These are phyloP conservation scores for Chlamydotis undulata DNA, from an alignment of 2,113 vertebrate genomes.

Conservation along the genomic window DNA sequence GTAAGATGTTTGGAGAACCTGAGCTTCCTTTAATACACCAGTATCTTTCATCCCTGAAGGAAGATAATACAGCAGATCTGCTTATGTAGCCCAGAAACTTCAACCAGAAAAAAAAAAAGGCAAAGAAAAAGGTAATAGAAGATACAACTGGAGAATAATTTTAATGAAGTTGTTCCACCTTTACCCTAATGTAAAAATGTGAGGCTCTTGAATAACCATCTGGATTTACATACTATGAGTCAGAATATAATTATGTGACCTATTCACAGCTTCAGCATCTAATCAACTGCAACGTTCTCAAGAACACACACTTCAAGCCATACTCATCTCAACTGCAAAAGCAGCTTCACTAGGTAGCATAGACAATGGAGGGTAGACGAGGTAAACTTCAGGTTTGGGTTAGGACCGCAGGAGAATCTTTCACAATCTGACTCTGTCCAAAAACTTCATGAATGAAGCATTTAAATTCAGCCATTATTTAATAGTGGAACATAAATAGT, in stretches of 20 bases:
- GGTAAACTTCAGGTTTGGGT: neutral
- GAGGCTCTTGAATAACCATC: conserved; percentile 13
- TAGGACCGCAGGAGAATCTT: neutral
- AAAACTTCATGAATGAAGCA: neutral
- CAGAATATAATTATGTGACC: neutral
- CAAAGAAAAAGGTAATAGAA: neutral
- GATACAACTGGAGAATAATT: neutral
- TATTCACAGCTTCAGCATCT: neutral
- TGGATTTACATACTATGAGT: conserved; percentile 29
- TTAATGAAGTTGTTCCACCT: conserved; percentile 39
- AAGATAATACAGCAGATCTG: neutral
- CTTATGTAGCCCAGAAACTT: neutral
- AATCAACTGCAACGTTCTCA: neutral
- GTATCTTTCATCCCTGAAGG: neutral
- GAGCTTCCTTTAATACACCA: neutral
- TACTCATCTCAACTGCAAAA: neutral
- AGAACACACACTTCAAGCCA: conserved; percentile 5
- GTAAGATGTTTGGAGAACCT: neutral
- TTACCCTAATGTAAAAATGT: conserved; percentile 28
- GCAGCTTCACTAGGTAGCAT: neutral
- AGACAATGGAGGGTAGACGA: neutral
- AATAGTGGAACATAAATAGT: neutral
- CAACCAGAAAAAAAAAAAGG: neutral
- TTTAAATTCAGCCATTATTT: neutral
- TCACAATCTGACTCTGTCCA: neutral